Evolutionary conservation across 2,888 invertebrate genomes (phyloP), one percentile per base, ranked within the genome.

Genomic region (Embidobia sp.): DNA sequence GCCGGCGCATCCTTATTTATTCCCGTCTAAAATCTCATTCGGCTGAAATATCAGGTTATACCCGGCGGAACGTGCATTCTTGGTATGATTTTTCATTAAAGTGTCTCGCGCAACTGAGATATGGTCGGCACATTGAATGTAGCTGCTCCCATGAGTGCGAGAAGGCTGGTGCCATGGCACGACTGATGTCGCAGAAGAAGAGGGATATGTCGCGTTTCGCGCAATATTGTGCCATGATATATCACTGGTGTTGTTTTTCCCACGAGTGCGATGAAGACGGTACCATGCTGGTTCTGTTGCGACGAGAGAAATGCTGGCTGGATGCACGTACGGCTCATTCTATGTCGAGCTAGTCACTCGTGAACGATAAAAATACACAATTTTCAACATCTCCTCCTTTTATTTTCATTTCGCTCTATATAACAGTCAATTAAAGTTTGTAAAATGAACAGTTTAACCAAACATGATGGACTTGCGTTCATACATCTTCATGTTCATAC

Each of bases 81-180:
- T 84, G 85, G 86, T 86, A 88, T 89, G 88, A 89, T 88, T 89
- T 89, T 88, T 88, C 88, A 89, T 89, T 88, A 89, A 88, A 88
- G 85, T 87, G 88, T 89, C 88, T 85, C 83, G 78, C 82, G 80
- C 79, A 78, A 72, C 84, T 87, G 88, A 89, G 87, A 89, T 88
- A 88, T 85, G 84, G 84, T 79, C 83, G 84, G 84, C 85, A 88
- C 89, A 89, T 89, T 88, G 88, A 89, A 88, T 87, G 87, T 85
- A 82, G 83, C 85, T 84, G 80, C 79, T 83, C 83, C 83, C 83
- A 79, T 53, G 83, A 84, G 85, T 78, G 63, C 37, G 49, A 61
- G 63, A 64, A 69, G 59, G 79, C 69, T 33, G 57, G 35, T 26
- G 49, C 31, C 46, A 77, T 67, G 31, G 26, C 37, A 11, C 18